Conservation (phyloP, 2,888 invertebrate species). For the Galeruca laticollis region DNA sequence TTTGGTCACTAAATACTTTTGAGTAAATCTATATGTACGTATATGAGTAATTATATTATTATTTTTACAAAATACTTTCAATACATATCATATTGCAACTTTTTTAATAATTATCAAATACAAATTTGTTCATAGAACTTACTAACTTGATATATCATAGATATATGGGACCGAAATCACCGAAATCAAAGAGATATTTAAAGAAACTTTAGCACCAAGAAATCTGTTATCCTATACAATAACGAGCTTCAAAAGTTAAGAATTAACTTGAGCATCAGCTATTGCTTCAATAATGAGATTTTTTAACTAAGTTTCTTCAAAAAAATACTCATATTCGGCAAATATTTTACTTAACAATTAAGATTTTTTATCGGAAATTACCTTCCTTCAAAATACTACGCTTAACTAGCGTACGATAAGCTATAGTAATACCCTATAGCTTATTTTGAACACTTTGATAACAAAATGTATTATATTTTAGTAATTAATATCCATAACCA, state of each 20-base stretch:
- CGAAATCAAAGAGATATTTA: slow-evolving; percentile 56
- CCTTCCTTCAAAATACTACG: slow-evolving; percentile 64
- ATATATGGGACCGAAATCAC: slow-evolving; percentile 91
- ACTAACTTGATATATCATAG: slow-evolving; percentile 94
- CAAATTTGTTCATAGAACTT: slow-evolving; percentile 91
- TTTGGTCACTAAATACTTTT: no score
- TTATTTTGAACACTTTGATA: slow-evolving; percentile 57
- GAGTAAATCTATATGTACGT: background rate
- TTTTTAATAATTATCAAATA: background rate
- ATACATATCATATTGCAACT: background rate
- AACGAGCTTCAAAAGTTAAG: slow-evolving; percentile 58
- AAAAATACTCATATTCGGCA: slow-evolving; percentile 57
- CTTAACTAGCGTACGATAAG: slow-evolving; percentile 51
- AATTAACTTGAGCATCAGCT: slow-evolving; percentile 56
- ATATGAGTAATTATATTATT: background rate
- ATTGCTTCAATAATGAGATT: slow-evolving; percentile 19
- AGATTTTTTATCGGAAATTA: slow-evolving; percentile 67
- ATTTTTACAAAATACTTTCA: background rate
- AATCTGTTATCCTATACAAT: slow-evolving; percentile 37
- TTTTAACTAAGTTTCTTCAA: slow-evolving; percentile 4
- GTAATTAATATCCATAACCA: slow-evolving; percentile 37
- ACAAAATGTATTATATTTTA: slow-evolving; percentile 58
- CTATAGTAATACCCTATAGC: slow-evolving; percentile 63
- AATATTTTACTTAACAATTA: slow-evolving; percentile 63
- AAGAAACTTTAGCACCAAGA: slow-evolving; percentile 37